phyloP scores from a whole-genome alignment of 2,888 invertebrate species.

The Tetragonisca angustula region DNA sequence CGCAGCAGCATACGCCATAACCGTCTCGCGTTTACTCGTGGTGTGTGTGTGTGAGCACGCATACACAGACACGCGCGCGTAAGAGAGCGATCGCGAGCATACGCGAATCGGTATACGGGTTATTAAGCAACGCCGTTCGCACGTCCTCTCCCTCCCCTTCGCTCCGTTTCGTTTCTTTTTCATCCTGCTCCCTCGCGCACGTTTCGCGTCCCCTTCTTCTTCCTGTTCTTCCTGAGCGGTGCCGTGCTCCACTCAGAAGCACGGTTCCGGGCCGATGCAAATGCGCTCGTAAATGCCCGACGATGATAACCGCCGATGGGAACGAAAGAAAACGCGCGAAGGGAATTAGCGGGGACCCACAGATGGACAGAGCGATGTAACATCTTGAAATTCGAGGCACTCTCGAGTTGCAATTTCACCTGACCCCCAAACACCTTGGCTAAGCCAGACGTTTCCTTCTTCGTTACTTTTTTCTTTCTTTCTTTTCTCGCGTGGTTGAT shows the following conservation, averaged over 20 bases:
- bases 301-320: constrained; percentile 46
- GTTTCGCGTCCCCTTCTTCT: constrained; percentile 37
- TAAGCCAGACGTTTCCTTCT: no score
- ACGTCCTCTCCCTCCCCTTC: constrained; percentile 65
- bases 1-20: constrained; percentile 19
- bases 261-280: constrained; percentile 66
- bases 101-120: constrained; percentile 72
- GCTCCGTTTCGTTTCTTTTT: constrained; percentile 44
- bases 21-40: constrained; percentile 9
- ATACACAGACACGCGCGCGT: neutral
- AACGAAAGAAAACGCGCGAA: constrained; percentile 34
- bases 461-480: no score
- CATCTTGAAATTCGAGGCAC: constrained; percentile 25
- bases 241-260: constrained; percentile 56
- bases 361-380: constrained; percentile 38
- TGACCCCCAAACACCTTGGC: no score
- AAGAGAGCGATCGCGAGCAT: constrained; percentile 46
- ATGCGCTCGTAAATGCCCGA: constrained; percentile 72
- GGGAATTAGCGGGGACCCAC: constrained; percentile 45
- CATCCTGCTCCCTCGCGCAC: constrained; percentile 30
- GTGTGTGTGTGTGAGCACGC: neutral
- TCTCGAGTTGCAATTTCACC: no score
- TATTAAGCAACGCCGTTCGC: constrained; percentile 80
- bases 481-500: no score
- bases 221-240: constrained; percentile 50